Conservation (phyloP, 2,888 invertebrate genomes). For the Pterobdella sp. region DNA sequence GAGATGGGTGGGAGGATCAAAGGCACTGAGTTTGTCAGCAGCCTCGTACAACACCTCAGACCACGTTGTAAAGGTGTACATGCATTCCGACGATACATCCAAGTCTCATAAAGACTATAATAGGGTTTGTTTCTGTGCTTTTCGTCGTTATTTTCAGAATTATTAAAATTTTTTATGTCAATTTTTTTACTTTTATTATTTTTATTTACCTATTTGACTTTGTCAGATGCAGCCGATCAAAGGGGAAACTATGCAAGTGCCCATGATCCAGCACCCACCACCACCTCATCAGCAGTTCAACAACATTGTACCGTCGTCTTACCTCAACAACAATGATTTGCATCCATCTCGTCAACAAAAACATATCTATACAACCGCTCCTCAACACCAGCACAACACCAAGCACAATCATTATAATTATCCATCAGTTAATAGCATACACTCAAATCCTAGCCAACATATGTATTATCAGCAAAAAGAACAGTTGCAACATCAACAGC, state of each 20-base stretch:
- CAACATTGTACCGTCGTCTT: not conserved
- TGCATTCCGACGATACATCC: conserved; percentile 41
- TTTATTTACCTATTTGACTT: not conserved
- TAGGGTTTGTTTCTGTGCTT: too few species aligned
- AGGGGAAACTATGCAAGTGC: not conserved
- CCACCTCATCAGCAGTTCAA: conserved; percentile 2
- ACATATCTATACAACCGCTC: not conserved
- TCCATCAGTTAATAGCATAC: not conserved
- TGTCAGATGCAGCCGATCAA: not conserved
- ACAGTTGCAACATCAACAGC: conserved; percentile 13
- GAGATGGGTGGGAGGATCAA: conserved; percentile 22
- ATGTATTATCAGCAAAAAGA: conserved; percentile 16
- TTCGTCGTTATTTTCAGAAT: too few species aligned
- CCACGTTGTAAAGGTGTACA: conserved; percentile 50
- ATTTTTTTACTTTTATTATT: too few species aligned
- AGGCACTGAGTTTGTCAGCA: conserved; percentile 43
- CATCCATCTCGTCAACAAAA: not conserved
- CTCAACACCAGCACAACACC: conserved; percentile 5
- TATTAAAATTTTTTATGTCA: too few species aligned
- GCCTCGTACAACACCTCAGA: conserved; percentile 46
- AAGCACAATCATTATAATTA: not conserved
- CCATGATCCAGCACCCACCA: not conserved
- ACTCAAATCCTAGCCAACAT: not conserved
- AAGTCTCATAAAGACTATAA: conserved; percentile 37
- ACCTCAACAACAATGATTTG: conserved; percentile 1